phyloP scores from a whole-genome alignment of 35 echinoderm and acorn worm genomes.

The Lytechinus variegatus region DNA sequence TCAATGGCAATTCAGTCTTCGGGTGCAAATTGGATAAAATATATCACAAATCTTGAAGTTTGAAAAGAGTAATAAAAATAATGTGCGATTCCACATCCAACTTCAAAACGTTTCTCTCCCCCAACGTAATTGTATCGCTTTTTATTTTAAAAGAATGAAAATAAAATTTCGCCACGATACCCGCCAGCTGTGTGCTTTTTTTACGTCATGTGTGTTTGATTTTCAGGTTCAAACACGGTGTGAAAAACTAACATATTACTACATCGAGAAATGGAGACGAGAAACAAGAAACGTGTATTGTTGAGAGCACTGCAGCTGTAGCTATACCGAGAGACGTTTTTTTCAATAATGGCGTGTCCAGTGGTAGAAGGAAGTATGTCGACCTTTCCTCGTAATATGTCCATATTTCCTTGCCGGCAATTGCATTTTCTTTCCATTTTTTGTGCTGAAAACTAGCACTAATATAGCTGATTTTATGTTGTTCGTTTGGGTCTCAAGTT shows the following conservation, averaged over 20 bases:
- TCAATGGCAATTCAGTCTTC: too few relatives aligned
- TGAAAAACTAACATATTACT: conserved; percentile 14
- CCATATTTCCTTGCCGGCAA: too few relatives aligned
- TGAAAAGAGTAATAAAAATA: too few relatives aligned
- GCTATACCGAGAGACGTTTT: neutral
- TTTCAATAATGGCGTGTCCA: neutral
- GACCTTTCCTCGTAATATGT: neutral
- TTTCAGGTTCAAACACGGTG: conserved; percentile 1
- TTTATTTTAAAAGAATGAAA: neutral
- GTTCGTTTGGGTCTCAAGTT: too few relatives aligned
- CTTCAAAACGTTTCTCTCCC: neutral
- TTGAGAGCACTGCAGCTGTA: neutral
- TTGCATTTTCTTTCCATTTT: too few relatives aligned
- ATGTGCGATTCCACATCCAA: neutral
- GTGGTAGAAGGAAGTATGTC: neutral
- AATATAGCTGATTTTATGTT: too few relatives aligned
- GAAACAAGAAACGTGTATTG: neutral
- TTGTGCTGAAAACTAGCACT: too few relatives aligned
- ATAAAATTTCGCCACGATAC: neutral
- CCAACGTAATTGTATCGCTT: neutral
- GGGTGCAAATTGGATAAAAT: too few relatives aligned
- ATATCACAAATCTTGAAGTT: too few relatives aligned
- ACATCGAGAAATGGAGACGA: neutral
- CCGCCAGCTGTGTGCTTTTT: neutral
- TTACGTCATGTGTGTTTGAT: neutral